Evolutionary conservation across 2,113 vertebrate species (phyloP).

Genomic region (Aptenodytes patagonicus): DNA sequence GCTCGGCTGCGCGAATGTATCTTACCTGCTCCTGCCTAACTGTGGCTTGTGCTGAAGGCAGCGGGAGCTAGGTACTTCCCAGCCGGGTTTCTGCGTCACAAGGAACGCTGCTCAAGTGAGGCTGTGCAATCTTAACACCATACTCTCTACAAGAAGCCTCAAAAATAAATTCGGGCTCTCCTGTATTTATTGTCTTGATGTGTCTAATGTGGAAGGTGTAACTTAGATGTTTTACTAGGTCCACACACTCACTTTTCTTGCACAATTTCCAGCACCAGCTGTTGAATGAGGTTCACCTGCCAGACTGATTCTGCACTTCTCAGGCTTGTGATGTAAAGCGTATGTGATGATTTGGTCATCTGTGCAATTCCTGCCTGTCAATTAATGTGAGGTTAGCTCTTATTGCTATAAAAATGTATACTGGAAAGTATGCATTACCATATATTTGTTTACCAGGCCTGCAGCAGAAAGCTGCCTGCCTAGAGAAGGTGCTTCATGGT

Average conservation of each 20-base stretch:
- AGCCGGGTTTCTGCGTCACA: background rate
- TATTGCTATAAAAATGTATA: background rate
- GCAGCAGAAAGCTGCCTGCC: background rate
- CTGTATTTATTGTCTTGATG: background rate
- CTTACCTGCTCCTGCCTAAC: background rate
- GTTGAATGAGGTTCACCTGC: too few relatives aligned
- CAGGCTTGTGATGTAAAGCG: background rate
- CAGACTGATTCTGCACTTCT: background rate
- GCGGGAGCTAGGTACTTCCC: background rate
- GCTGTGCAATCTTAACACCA: background rate
- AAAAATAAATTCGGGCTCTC: background rate
- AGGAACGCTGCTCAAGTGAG: too few relatives aligned
- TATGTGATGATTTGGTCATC: background rate
- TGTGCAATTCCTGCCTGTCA: background rate
- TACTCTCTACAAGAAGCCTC: background rate
- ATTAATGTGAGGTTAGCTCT: background rate
- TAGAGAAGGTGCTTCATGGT: fast-evolving
- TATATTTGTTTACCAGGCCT: background rate
- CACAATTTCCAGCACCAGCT: background rate
- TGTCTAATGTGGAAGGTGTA: background rate
- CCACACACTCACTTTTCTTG: background rate
- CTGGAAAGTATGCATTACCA: too few relatives aligned
- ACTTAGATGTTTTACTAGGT: background rate
- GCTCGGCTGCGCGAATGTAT: background rate
- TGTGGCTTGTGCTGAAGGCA: background rate